These are phyloP conservation scores for Micropoecilia bifurca DNA, from an alignment of 2,797 vertebrate species.

Conservation along the genomic window DNA sequence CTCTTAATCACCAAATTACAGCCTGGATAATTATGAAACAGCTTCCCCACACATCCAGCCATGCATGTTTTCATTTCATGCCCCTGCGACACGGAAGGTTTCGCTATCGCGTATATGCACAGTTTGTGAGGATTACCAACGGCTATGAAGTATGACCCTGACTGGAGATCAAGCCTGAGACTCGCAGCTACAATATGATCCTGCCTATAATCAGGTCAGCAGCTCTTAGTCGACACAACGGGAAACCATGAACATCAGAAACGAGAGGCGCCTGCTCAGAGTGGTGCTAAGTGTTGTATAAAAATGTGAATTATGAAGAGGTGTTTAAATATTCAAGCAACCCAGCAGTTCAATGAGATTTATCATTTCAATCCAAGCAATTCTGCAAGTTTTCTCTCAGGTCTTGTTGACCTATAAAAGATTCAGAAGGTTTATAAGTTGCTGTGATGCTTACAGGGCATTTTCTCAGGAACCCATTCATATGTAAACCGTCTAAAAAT, in stretches of 20 bases:
- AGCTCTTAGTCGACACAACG: constrained; percentile 39
- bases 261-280: constrained; percentile 32
- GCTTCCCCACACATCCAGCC: constrained; percentile 26
- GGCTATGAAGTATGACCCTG: constrained; percentile 49
- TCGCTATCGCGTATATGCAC: constrained; percentile 50
- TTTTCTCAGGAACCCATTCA: constrained; percentile 38
- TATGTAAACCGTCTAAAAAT: constrained; percentile 17
- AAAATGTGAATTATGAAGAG: constrained; percentile 57
- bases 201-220: constrained; percentile 64
- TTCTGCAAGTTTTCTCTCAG: constrained; percentile 35
- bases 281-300: constrained; percentile 25
- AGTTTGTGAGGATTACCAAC: constrained; percentile 54
- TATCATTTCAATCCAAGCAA: constrained; percentile 23
- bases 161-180: constrained; percentile 42
- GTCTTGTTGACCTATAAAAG: constrained; percentile 56
- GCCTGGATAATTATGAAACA: constrained; percentile 41
- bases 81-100: constrained; percentile 16
- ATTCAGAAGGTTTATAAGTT: constrained; percentile 41
- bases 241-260: constrained; percentile 42
- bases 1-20: constrained; percentile 51
- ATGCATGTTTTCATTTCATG: constrained; percentile 25
- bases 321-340: constrained; percentile 54
- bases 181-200: constrained; percentile 45
- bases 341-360: constrained; percentile 38
- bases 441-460: constrained; percentile 30